These are phyloP conservation scores for Pteropus rufus DNA, from an alignment of 2,797 vertebrate genomes.

Conservation along the genomic window DNA sequence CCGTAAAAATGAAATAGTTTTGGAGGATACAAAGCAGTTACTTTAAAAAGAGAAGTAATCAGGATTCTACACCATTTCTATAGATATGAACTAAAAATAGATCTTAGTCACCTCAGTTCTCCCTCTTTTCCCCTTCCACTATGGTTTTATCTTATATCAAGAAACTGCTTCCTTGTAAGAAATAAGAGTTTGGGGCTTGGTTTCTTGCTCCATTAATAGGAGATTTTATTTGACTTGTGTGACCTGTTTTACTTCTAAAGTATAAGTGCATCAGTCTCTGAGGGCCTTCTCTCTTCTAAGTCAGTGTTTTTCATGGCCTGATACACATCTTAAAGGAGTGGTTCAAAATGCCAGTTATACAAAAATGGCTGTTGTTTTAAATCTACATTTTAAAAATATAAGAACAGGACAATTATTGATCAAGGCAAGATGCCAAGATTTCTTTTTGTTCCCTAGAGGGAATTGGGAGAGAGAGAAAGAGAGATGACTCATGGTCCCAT, in stretches of 20 bases:
- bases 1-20: background rate
- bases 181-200: constrained; percentile 18
- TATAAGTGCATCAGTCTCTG: background rate
- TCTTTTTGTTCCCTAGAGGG: background rate
- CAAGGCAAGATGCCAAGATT: background rate
- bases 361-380: background rate
- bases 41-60: constrained; percentile 6
- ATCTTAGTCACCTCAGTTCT: background rate
- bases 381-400: background rate
- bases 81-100: constrained; percentile 23
- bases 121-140: background rate
- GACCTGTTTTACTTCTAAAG: constrained; percentile 35
- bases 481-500: background rate
- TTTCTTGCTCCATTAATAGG: constrained; percentile 1
- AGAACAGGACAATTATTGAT: background rate
- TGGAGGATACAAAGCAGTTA: background rate
- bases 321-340: background rate
- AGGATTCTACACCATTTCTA: background rate
- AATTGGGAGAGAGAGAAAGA: background rate
- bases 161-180: constrained; percentile 11
- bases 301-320: constrained; percentile 21
- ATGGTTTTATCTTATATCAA: background rate
- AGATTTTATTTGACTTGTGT: constrained; percentile 15
- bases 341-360: background rate
- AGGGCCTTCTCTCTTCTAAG: background rate